Evolutionary conservation across 1,140 invertebrate genomes (phyloP), one percentile per base, ranked within the genome.

Genomic region (Drosophila pandora): DNA sequence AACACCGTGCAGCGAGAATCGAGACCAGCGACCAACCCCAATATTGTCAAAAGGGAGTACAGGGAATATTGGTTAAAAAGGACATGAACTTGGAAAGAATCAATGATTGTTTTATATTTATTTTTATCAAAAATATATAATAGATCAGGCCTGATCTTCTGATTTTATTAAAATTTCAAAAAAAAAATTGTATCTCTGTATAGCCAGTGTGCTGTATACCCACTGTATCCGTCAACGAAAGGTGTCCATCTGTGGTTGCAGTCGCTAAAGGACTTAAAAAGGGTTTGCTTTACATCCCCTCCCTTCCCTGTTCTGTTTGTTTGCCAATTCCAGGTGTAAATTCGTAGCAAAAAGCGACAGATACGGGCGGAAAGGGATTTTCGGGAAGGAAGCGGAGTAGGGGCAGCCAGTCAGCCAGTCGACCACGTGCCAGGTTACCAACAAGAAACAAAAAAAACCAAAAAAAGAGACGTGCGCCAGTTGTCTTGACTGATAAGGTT

Each of bases 251-350:
- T 90, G 85, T 83, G 79, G 80, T 53, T 89, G 70, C 72, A 84
- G 81, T 88, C 79, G 41, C 39, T 58, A 70, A 67, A 53, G 60
- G 53, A 67, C 50, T 45, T 54, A 69, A 61, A 72, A 84, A 88
- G 75, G 79, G 79, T 76, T 88, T 73, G 56, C 13, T 22, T 22
- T 21, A 8, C 23, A 43, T 69, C 62, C 64, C 50, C 50, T 64
- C 54, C 41, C 52, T 49, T 49, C 21, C 10, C 32, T 9, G 28
- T 57, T 78, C 60, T 72, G 72, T 84, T 68, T 85, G 76, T 79
- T 88, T 84, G 88, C 88, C 74, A 83, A 80, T 87, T 78, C 88
- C 88, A 90, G 88, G 88, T 90, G 88, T 90, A 90, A 90, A 90
- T 81, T 90, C 70, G 52, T 49, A 64, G 63, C 63, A 43, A 67